phyloP scores from a whole-genome alignment of 2,113 vertebrate genomes.

The Hypomesus transpacificus region DNA sequence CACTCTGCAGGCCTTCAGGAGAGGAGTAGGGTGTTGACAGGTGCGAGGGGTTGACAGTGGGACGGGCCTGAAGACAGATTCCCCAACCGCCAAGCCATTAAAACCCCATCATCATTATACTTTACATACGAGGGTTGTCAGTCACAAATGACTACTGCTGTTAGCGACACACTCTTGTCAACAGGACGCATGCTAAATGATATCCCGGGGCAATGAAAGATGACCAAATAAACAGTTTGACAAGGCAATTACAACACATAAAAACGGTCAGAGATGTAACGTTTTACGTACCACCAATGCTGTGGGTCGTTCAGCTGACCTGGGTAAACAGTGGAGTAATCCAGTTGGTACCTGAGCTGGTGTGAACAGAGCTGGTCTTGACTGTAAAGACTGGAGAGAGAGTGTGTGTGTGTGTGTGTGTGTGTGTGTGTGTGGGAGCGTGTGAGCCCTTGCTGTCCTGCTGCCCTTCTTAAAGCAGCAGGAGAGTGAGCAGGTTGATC shows the following conservation, averaged over 20 bases:
- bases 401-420: constrained; percentile 2
- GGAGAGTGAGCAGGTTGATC: constrained; percentile 43
- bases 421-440: constrained; percentile 5
- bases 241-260: background rate
- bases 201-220: constrained; percentile 35
- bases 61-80: background rate
- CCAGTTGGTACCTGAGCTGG: background rate
- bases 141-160: constrained; percentile 37
- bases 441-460: constrained; percentile 24
- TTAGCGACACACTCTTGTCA: constrained; percentile 54
- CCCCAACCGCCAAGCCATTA: constrained; percentile 23
- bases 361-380: constrained; percentile 3
- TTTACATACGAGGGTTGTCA: background rate
- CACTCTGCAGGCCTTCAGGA: too few relatives aligned
- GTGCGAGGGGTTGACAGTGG: background rate
- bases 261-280: background rate
- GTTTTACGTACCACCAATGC: constrained; percentile 46
- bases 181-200: constrained; percentile 27
- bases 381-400: background rate
- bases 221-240: too few relatives aligned
- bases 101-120: constrained; percentile 39
- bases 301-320: constrained; percentile 23
- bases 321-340: background rate
- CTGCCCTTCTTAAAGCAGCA: constrained; percentile 12
- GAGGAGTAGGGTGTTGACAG: background rate